A percentile compares a stretch with the other conserved stretches of the same genome.
Evolutionary conservation across 2,797 vertebrate species (phyloP).

Genomic region (Australoheros facetus): DNA sequence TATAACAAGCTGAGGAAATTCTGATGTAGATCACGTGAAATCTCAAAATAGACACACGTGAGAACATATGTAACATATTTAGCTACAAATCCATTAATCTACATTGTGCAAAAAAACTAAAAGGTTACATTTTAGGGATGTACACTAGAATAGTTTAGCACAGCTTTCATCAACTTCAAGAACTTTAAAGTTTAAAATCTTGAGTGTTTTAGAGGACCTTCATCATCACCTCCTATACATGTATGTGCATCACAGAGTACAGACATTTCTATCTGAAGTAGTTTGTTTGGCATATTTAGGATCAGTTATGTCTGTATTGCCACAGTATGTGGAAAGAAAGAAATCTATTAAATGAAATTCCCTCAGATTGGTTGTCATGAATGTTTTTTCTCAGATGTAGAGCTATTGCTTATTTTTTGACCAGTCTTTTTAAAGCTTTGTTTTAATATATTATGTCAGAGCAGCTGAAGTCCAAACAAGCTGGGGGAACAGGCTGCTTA

Average conservation of each 20-base stretch:
- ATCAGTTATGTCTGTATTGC: neutral
- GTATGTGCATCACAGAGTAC: neutral
- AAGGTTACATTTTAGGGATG: neutral
- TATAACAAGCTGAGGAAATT: no score
- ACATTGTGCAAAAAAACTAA: neutral
- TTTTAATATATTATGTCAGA: constrained; percentile 26
- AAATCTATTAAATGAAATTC: neutral
- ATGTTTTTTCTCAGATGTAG: neutral
- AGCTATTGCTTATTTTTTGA: constrained; percentile 4
- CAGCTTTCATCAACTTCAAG: no score
- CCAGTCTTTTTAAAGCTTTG: neutral
- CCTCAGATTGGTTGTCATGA: constrained; percentile 18
- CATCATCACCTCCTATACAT: neutral
- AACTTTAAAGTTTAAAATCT: neutral
- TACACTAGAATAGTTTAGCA: neutral
- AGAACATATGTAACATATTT: no score
- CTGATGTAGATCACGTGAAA: neutral
- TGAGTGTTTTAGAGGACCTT: neutral
- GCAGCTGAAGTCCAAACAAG: constrained; percentile 11
- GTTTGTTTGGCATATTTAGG: neutral
- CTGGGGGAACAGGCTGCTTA: constrained; percentile 4
- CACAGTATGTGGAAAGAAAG: constrained; percentile 1
- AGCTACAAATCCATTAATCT: neutral
- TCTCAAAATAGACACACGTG: no score
- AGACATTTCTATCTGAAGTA: neutral